These are phyloP conservation scores for Epirrita christyi DNA, from an alignment of 2,888 invertebrate genomes.

Conservation along the genomic window DNA sequence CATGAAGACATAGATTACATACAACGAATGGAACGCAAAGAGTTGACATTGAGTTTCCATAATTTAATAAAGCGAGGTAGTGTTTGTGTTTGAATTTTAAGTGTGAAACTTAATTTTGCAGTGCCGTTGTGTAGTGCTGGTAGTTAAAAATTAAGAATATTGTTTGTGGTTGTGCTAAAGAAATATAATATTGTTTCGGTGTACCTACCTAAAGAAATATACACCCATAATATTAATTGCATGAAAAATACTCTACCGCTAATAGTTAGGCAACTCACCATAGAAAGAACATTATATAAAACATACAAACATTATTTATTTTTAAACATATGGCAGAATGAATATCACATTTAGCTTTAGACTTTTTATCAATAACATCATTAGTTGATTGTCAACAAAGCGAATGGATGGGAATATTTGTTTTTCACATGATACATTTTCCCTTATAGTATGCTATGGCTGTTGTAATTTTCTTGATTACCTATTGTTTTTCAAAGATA, in stretches of 20 bases:
- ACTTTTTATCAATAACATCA: not conserved
- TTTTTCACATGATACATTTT: too few relatives aligned
- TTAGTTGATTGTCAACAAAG: not conserved
- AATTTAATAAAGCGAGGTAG: slow-evolving; percentile 81
- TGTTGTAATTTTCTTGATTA: too few relatives aligned
- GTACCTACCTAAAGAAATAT: too few relatives aligned
- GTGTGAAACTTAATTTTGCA: slow-evolving; percentile 26
- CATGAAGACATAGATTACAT: slow-evolving; percentile 49
- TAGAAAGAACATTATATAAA: not conserved
- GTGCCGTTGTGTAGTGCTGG: not conserved
- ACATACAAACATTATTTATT: too few relatives aligned
- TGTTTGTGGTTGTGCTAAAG: not conserved
- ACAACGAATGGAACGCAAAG: slow-evolving; percentile 74
- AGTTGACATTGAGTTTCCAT: slow-evolving; percentile 78
- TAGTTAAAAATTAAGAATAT: not conserved
- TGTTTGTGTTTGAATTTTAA: slow-evolving; percentile 43
- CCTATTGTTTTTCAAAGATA: too few relatives aligned
- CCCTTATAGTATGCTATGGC: too few relatives aligned
- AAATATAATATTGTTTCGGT: not conserved
- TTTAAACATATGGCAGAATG: too few relatives aligned
- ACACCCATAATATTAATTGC: not conserved
- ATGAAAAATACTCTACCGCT: not conserved
- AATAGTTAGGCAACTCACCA: not conserved
- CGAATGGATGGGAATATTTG: too few relatives aligned
- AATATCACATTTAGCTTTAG: too few relatives aligned